Conservation (phyloP, 30 jellyfish, hydroid and myxozoan genomes). For the Pseudorhiza aurosa region DNA sequence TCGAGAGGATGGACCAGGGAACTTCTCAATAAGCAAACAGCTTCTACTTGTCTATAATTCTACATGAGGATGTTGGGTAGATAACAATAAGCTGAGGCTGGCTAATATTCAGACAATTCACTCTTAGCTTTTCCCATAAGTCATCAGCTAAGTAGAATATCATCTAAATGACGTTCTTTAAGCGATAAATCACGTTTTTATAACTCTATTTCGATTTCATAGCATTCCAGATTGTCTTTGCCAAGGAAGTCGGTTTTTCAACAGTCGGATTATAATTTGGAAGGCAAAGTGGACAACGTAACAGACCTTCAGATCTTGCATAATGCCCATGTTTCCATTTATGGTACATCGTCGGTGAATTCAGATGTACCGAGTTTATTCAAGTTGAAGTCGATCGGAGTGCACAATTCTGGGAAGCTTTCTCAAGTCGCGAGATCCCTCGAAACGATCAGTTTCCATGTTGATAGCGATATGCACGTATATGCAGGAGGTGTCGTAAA, state of each 20-base stretch:
- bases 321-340: slow-evolving; percentile 37
- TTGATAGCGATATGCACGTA: slow-evolving; percentile 37
- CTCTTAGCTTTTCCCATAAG: too few relatives aligned
- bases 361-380: slow-evolving; percentile 1
- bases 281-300: slow-evolving; percentile 43
- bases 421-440: slow-evolving; percentile 22
- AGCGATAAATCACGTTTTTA: too few relatives aligned
- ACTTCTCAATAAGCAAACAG: too few relatives aligned
- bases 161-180: too few relatives aligned
- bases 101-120: too few relatives aligned
- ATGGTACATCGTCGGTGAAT: slow-evolving; percentile 36
- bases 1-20: too few relatives aligned
- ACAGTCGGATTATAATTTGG: slow-evolving; percentile 22
- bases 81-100: too few relatives aligned
- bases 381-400: slow-evolving; percentile 19
- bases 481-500: slow-evolving; percentile 55
- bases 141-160: too few relatives aligned
- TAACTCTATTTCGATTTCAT: too few relatives aligned
- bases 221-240: slow-evolving; percentile 22
- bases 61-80: too few relatives aligned
- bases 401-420: slow-evolving; percentile 59
- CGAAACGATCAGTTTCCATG: background rate
- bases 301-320: slow-evolving; percentile 42
- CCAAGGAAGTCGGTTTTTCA: slow-evolving; percentile 39
- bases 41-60: too few relatives aligned